Evolutionary conservation across 2,113 vertebrate genomes (phyloP), one percentile per base, ranked within the genome.

Genomic region (Toxotes chatareus): DNA sequence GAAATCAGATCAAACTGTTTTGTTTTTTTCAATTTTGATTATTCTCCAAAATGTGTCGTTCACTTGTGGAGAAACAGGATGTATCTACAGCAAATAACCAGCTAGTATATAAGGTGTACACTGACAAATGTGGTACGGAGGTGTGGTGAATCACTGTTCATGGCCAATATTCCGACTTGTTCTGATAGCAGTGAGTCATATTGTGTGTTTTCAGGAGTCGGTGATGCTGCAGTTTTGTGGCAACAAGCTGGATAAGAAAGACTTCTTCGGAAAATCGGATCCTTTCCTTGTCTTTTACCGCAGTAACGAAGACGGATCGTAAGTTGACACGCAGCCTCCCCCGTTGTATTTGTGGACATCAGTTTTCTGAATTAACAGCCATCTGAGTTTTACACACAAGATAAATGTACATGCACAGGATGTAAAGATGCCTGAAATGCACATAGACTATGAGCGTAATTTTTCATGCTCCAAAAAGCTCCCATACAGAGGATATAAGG

Each of bases 201-300:
- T 27, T 23, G 21, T 42, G 31, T 49, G 19, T 19, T 44, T 4
- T 80, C 84, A 98, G 97, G 97, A 98, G 91, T 96, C 96, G 5
- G 97, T 97, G 82, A 91, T 97, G 94, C 95, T 98, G 90, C 97
- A 98, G 62, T 97, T 98, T 86, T 97, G 97, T 90, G 97, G 96
- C 0, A 98, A 97, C 93, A 97, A 97, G 79, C 90, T 98, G 85
- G 97, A 98, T 84, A 98, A 98, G 92, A 98, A 98, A 87, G 97
- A 98, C 85, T 98, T 98, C 93, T 98, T 98, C 53, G 97, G 97
- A 34, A 98, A 98, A 89, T 98, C 97, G 0, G 97, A 97, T 89
- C 97, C 97, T 12, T 97, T 98, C 88, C 95, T 98, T 19, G 96
- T 97, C 42, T 98, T 98, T 88, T 96, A 95, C 82, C 94, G 97